Evolutionary conservation across 1,140 invertebrate genomes (phyloP).

Genomic region (Philaenus spumarius): DNA sequence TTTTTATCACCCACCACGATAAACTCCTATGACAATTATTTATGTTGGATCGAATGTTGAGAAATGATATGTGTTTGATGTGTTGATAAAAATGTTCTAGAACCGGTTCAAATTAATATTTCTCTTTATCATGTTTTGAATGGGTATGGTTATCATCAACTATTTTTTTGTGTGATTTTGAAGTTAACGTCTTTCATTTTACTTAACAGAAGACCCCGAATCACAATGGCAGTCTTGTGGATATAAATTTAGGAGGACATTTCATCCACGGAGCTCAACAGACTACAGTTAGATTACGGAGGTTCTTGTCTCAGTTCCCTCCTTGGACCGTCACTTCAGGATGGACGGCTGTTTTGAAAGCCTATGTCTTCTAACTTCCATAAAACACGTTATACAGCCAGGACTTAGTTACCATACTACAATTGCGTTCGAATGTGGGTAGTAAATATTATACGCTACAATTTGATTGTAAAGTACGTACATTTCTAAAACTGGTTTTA

Average conservation of each 20-base stretch:
- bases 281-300: conserved; percentile 44
- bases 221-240: conserved; percentile 40
- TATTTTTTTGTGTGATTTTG: too few species aligned
- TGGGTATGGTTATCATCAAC: too few species aligned
- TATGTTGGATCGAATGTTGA: too few species aligned
- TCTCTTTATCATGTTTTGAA: too few species aligned
- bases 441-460: background rate
- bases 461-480: too few species aligned
- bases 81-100: too few species aligned
- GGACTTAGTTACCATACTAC: background rate
- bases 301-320: conserved; percentile 50
- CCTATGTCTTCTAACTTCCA: conserved; percentile 30
- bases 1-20: too few species aligned
- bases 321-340: conserved; percentile 50
- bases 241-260: conserved; percentile 54
- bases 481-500: too few species aligned
- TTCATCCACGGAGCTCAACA: conserved; percentile 54
- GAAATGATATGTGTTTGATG: too few species aligned
- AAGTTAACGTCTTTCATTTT: too few species aligned
- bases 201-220: conserved; percentile 4
- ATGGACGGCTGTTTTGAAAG: conserved; percentile 53
- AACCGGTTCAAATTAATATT: too few species aligned
- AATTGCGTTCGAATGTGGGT: background rate
- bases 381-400: background rate
- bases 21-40: too few species aligned